phyloP scores from a whole-genome alignment of 2,797 vertebrate species.

The Podarcis siculus region DNA sequence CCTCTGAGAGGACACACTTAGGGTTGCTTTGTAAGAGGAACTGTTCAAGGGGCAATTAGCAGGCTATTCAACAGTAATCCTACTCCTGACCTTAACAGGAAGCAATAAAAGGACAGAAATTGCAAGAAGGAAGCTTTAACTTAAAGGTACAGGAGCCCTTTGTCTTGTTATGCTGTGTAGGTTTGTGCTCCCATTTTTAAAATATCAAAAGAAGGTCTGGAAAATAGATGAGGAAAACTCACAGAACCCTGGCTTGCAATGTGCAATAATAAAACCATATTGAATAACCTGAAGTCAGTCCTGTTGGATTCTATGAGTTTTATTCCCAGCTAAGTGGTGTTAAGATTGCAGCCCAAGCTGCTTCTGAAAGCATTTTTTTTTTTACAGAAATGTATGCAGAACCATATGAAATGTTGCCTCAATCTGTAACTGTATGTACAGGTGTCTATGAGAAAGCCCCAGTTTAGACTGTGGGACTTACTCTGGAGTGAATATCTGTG shows the following conservation, averaged over 20 bases:
- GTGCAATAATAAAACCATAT: no score
- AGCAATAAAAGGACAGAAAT: not conserved
- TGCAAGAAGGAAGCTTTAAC: not conserved
- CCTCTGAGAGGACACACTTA: not conserved
- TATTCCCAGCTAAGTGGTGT: no score
- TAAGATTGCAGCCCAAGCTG: no score
- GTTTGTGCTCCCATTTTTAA: not conserved
- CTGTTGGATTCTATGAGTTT: no score
- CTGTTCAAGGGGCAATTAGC: not conserved
- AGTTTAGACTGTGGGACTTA: not conserved
- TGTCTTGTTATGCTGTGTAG: not conserved
- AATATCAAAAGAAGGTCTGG: not conserved
- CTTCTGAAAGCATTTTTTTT: no score
- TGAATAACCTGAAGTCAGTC: no score
- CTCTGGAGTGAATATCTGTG: not conserved
- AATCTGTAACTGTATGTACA: not conserved
- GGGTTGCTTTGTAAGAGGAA: not conserved
- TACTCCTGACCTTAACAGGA: not conserved
- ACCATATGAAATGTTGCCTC: not conserved
- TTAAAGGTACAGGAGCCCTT: not conserved
- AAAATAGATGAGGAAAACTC: no score
- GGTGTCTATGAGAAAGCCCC: not conserved
- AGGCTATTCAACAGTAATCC: not conserved
- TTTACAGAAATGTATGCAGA: not conserved
- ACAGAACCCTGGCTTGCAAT: not conserved